These are phyloP conservation scores for Drosophila takahashii DNA, from an alignment of 1,140 invertebrate species.

Conservation along the genomic window DNA sequence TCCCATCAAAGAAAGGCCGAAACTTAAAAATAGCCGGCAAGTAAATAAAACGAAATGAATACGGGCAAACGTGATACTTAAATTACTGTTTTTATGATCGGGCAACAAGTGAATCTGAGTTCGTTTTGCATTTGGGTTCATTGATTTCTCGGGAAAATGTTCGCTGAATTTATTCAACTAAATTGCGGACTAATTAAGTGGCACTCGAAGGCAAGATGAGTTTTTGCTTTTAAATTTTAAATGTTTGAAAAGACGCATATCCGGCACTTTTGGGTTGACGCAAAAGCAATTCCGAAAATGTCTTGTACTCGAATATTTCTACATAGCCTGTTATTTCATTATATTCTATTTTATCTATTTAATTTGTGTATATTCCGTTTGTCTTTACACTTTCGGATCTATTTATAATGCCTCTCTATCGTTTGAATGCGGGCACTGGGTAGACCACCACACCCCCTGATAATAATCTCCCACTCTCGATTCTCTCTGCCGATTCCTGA, in stretches of 20 bases:
- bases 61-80: conserved; percentile 70
- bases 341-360: conserved; percentile 15
- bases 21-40: conserved; percentile 43
- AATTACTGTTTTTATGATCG: conserved; percentile 57
- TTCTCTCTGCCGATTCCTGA: conserved; percentile 46
- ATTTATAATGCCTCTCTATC: conserved; percentile 47
- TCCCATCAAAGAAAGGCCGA: conserved; percentile 39
- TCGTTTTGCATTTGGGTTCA: conserved; percentile 33
- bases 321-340: not conserved
- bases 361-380: conserved; percentile 10
- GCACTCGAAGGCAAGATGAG: conserved; percentile 4
- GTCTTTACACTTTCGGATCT: conserved; percentile 41
- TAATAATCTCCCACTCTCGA: conserved; percentile 9
- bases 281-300: conserved; percentile 31
- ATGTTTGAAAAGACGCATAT: conserved; percentile 54
- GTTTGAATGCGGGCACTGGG: conserved; percentile 50
- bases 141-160: conserved; percentile 41
- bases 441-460: conserved; percentile 43
- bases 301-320: conserved; percentile 15
- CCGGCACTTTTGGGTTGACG: conserved; percentile 60
- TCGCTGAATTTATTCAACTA: conserved; percentile 16
- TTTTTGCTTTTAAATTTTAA: conserved; percentile 10
- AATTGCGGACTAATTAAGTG: conserved; percentile 18
- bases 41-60: conserved; percentile 59
- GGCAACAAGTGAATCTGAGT: conserved; percentile 51